These are phyloP conservation scores for Poicephalus meyeri DNA, from an alignment of 2,113 vertebrate genomes.

Conservation along the genomic window DNA sequence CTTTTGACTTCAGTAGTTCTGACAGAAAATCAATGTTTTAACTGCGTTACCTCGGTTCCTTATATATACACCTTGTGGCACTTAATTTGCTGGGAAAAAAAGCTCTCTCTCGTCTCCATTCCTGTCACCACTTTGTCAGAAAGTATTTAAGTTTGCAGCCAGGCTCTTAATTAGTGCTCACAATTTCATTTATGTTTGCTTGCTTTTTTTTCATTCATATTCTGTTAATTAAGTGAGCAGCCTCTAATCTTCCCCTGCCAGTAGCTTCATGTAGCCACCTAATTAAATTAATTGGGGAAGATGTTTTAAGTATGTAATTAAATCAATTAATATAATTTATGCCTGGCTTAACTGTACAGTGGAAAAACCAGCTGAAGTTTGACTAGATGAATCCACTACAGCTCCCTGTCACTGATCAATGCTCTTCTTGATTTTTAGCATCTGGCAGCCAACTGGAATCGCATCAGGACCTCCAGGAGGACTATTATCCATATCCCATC, in stretches of 20 bases:
- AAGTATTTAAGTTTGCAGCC: conserved; percentile 92
- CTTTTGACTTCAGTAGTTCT: conserved; percentile 44
- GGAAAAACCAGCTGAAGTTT: conserved; percentile 85
- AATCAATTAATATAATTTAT: conserved; percentile 99
- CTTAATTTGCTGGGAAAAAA: conserved; percentile 77
- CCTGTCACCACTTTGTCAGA: conserved; percentile 89
- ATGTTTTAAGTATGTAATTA: conserved; percentile 99
- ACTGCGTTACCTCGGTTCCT: conserved; percentile 65
- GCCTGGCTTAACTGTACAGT: conserved; percentile 95
- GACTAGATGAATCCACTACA: conserved; percentile 80
- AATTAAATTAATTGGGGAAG: conserved; percentile 99
- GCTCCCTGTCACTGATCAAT: conserved; percentile 90
- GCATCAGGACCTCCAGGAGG: conserved; percentile 96
- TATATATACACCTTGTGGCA: conserved; percentile 74
- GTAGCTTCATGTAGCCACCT: conserved; percentile 97
- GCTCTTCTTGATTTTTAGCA: conserved; percentile 92
- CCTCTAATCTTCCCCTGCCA: conserved; percentile 98
- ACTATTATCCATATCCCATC: conserved; percentile 99
- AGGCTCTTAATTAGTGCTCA: conserved; percentile 96
- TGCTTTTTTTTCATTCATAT: conserved; percentile 93
- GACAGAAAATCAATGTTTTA: conserved; percentile 75
- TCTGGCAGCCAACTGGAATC: conserved; percentile 99
- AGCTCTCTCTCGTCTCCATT: conserved; percentile 76
- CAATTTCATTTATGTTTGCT: conserved; percentile 95
- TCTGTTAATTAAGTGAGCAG: conserved; percentile 98